These are phyloP conservation scores for Gambusia holbrooki DNA, from an alignment of 2,113 vertebrate genomes.

Conservation along the genomic window DNA sequence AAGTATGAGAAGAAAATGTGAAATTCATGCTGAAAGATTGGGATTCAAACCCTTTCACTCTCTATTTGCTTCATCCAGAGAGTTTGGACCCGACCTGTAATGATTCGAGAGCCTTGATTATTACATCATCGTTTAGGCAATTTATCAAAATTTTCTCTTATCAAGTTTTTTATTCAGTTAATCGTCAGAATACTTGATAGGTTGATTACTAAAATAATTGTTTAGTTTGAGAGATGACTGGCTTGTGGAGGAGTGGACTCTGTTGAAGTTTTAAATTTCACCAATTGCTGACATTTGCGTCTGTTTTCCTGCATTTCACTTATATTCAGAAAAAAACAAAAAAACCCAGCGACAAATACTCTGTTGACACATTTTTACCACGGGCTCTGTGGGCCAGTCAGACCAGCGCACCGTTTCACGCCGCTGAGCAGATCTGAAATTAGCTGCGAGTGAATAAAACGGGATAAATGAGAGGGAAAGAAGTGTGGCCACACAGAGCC, in stretches of 20 bases:
- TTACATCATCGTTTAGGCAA: too few species aligned
- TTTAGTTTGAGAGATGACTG: too few species aligned
- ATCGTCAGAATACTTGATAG: too few species aligned
- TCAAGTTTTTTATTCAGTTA: too few species aligned
- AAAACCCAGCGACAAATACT: not conserved
- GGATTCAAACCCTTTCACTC: not conserved
- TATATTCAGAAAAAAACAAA: not conserved
- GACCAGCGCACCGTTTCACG: conserved; percentile 1
- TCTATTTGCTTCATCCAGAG: too few species aligned
- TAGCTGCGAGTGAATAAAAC: conserved; percentile 18
- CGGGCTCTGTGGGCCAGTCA: not conserved
- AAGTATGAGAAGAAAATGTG: not conserved
- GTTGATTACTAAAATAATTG: too few species aligned
- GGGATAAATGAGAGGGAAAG: not conserved
- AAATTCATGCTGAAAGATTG: not conserved
- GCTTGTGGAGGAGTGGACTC: too few species aligned
- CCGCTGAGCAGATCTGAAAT: conserved; percentile 14
- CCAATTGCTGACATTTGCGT: too few species aligned
- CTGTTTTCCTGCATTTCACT: not conserved
- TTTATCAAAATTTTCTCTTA: too few species aligned
- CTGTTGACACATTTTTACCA: not conserved
- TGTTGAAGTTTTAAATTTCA: too few species aligned
- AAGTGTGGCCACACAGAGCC: conserved; percentile 2
- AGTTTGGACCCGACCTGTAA: too few species aligned
- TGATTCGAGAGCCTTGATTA: too few species aligned